Conservation (phyloP, 2,888 invertebrate genomes). For the Plagodis pulveraria region DNA sequence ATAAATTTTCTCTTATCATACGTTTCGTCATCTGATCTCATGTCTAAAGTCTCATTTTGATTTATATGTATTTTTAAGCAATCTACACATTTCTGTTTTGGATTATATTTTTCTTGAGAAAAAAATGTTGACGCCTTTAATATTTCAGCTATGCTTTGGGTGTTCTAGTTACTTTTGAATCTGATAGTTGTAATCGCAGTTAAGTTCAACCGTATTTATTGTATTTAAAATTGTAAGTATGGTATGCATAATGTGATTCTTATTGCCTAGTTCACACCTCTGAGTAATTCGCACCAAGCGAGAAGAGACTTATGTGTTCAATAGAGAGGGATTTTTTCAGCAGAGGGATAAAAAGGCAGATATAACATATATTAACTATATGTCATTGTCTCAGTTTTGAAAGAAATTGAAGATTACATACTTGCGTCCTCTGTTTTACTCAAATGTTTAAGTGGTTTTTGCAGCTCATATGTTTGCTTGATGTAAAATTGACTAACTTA, state of each 20-base stretch:
- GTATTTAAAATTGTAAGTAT: slow-evolving; percentile 21
- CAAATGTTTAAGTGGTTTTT: too few relatives aligned
- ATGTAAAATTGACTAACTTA: too few relatives aligned
- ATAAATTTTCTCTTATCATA: slow-evolving; percentile 27
- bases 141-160: slow-evolving; percentile 6
- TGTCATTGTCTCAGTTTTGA: too few relatives aligned
- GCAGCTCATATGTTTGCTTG: too few relatives aligned
- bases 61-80: slow-evolving; percentile 14
- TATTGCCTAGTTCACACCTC: slow-evolving; percentile 10
- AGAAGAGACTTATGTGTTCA: too few relatives aligned
- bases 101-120: not conserved
- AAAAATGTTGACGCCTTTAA: slow-evolving; percentile 2
- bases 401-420: too few relatives aligned
- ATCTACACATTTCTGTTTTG: slow-evolving; percentile 5
- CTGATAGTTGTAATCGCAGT: slow-evolving; percentile 32
- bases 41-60: slow-evolving; percentile 30
- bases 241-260: slow-evolving; percentile 8
- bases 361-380: too few relatives aligned
- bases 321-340: too few relatives aligned
- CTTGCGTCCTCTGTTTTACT: too few relatives aligned
- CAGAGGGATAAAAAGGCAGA: too few relatives aligned
- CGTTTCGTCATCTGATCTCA: slow-evolving; percentile 32
- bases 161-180: slow-evolving; percentile 24
- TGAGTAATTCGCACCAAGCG: not conserved
- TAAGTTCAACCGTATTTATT: slow-evolving; percentile 36